These are phyloP conservation scores for Melieria picta DNA, from an alignment of 2,888 invertebrate species.

Conservation along the genomic window DNA sequence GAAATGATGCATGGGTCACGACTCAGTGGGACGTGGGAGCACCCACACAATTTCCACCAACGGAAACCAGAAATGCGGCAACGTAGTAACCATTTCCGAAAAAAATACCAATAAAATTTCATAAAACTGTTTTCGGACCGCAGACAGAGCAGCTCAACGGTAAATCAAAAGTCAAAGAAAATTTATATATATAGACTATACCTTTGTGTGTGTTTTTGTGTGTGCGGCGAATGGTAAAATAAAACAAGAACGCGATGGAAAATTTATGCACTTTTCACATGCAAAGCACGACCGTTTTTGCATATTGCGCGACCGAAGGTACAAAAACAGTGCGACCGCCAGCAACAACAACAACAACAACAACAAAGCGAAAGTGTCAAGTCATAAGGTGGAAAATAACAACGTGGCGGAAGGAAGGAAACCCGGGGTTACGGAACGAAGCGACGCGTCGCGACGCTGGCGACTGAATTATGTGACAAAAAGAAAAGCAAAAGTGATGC, in stretches of 20 bases:
- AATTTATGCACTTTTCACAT: conserved; percentile 55
- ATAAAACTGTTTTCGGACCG: too few relatives aligned
- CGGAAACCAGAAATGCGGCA: too few relatives aligned
- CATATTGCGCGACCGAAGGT: too few relatives aligned
- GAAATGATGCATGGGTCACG: too few relatives aligned
- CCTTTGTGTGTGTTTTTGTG: not conserved
- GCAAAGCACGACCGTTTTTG: conserved; percentile 28
- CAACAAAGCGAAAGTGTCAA: not conserved
- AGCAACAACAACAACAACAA: too few relatives aligned
- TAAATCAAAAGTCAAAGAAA: conserved; percentile 36
- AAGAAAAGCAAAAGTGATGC: not conserved
- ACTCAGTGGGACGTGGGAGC: too few relatives aligned
- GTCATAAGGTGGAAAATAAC: not conserved
- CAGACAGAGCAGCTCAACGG: not conserved
- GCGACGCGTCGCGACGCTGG: too few relatives aligned
- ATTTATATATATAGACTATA: conserved; percentile 51
- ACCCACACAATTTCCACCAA: too few relatives aligned
- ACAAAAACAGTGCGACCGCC: too few relatives aligned
- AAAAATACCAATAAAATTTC: too few relatives aligned
- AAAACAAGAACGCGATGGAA: conserved; percentile 29
- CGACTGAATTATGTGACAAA: conserved; percentile 10
- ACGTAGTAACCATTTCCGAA: too few relatives aligned
- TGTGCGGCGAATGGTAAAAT: not conserved
- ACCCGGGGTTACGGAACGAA: not conserved
- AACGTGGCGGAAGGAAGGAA: not conserved